Conservation (phyloP, 2,888 invertebrate species). For the Pollenia griseotomentosa region DNA sequence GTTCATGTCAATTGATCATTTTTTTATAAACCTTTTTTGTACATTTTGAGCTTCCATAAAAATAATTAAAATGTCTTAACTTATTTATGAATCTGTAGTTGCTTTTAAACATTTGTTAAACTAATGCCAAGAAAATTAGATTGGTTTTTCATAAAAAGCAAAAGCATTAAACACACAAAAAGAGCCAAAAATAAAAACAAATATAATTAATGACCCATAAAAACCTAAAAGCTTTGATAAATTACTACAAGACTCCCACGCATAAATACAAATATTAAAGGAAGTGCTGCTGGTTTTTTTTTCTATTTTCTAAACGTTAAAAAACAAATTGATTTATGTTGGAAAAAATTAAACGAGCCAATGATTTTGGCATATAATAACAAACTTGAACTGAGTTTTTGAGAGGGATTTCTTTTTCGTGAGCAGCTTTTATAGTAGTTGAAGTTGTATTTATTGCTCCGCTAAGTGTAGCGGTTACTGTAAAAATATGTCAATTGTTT, state of each 20-base stretch:
- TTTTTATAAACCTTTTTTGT: constrained; percentile 13
- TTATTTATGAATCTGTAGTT: constrained; percentile 31
- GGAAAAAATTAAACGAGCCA: background rate
- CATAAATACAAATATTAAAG: background rate
- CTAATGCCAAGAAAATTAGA: constrained; percentile 35
- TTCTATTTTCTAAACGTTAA: background rate
- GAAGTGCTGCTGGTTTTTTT: constrained; percentile 16
- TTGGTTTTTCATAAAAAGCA: constrained; percentile 4
- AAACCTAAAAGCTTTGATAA: constrained; percentile 65
- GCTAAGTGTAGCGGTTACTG: background rate
- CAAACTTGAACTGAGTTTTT: too few species aligned
- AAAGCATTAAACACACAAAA: background rate
- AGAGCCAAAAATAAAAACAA: constrained; percentile 9
- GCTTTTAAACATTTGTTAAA: background rate
- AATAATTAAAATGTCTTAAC: constrained; percentile 53
- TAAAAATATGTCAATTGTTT: constrained; percentile 18
- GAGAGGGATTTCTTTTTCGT: too few species aligned
- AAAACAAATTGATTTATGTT: constrained; percentile 50
- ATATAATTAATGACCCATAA: constrained; percentile 68
- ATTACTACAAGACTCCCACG: constrained; percentile 47
- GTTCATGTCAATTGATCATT: background rate
- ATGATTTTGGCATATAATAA: background rate
- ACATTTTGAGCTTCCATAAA: constrained; percentile 13
- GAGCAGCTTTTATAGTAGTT: too few species aligned
- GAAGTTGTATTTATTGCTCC: background rate